Base-by-base conservation (phyloP, 1,140 invertebrate genomes). In the Drosophila nebulosa region DNA sequence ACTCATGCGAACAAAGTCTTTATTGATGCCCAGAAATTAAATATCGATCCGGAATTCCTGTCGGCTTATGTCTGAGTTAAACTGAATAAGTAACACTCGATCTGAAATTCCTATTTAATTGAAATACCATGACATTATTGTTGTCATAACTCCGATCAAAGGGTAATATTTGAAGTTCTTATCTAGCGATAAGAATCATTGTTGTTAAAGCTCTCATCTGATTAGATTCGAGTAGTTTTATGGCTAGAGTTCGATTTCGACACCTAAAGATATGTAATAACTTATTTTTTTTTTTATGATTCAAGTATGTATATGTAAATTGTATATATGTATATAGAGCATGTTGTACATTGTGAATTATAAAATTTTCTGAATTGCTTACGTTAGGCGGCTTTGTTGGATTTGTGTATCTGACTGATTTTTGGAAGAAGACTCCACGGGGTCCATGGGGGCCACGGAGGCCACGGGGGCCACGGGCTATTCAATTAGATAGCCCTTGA, bases 401-500 rank as follows among this genome's bases (percentile, higher is more conserved):
- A 69, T 83, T 85, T 86, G 81, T 78, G 74, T 74, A 39, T 55
- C n/a, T 74, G 74, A 78, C 74, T 56, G 72, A 51, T 21, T 39
- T 18, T 22, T n/a, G 58, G 42, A 67, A 32, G 30, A 32, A 12
- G 30, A 32, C 3, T 32, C 30, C 30, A 32, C 4, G 3, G 30
- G 30, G 39, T 27, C 42, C 63, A 27, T 51, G 35, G 16, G 36
- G 30, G 14, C 36, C 14, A n/a, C n/a, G n/a, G n/a, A n/a, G n/a
- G n/a, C 24, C 7, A 46, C n/a, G 2, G 39, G 39, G 39, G 39
- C 14, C 12, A 18, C 16, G 35, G 42, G 36, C 64, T 88, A 86
- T 14, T 86, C 83, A 67, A 84, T 61, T 56, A 69, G 78, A 91
- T 96, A 97, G 2, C 97, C 98, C 68, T 93, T 92, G 60, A 99